Evolutionary conservation across 2,113 vertebrate genomes (phyloP).

Genomic region (Cyprinodon variegatus): DNA sequence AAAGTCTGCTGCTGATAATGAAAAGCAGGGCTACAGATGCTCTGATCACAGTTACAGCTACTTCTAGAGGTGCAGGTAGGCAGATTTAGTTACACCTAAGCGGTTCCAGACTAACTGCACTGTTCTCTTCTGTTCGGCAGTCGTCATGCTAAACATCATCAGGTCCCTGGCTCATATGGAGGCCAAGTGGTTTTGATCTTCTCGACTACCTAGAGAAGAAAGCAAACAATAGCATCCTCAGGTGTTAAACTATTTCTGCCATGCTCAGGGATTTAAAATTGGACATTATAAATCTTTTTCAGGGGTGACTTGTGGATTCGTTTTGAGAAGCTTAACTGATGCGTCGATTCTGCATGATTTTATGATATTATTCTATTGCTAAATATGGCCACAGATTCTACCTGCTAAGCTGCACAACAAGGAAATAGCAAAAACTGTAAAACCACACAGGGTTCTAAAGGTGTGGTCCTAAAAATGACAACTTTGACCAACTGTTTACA

Average conservation of each 20-base stretch:
- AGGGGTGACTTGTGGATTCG: not conserved
- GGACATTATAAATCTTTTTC: not conserved
- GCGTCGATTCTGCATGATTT: conserved; percentile 29
- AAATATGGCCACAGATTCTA: conserved; percentile 11
- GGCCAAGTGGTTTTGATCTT: not conserved
- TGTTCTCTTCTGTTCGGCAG: conserved; percentile 9
- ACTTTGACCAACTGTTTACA: conserved; percentile 38
- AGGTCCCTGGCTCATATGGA: not conserved
- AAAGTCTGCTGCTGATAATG: conserved; percentile 20
- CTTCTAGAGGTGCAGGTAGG: not conserved
- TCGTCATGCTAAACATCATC: conserved; percentile 4
- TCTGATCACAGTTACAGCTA: not conserved
- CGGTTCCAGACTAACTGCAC: not conserved
- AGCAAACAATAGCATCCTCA: not conserved
- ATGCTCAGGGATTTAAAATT: conserved; percentile 5
- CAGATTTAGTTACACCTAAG: not conserved
- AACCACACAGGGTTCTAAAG: conserved; percentile 42
- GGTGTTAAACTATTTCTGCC: not conserved
- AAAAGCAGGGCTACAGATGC: not conserved
- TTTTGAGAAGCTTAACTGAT: conserved; percentile 37
- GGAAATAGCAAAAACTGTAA: conserved; percentile 14
- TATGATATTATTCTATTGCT: conserved; percentile 18
- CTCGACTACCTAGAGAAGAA: not conserved
- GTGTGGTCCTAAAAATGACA: conserved; percentile 45
- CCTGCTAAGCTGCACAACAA: conserved; percentile 32